A percentile compares a stretch with the other conserved stretches of the same genome.
Evolutionary conservation across 2,888 invertebrate genomes (phyloP).

Genomic region (Spatulosminthurus flaviceps): DNA sequence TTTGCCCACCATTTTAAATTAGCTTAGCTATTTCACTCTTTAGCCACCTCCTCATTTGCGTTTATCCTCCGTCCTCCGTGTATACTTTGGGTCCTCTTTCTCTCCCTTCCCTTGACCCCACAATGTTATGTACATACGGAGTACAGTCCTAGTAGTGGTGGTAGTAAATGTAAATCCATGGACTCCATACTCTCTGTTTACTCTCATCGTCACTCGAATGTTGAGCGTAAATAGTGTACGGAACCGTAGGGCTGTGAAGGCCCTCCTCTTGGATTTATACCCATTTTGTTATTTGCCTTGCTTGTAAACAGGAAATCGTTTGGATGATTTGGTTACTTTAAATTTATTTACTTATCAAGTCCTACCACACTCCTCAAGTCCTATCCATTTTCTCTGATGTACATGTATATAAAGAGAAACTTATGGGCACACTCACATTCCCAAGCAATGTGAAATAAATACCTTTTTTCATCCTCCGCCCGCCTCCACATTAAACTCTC

Average conservation of each 20-base stretch:
- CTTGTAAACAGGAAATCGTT: slow-evolving; percentile 26
- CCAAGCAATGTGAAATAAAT: too few relatives aligned
- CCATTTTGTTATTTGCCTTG: slow-evolving; percentile 2
- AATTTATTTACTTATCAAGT: slow-evolving; percentile 13
- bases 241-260: neutral
- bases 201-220: neutral
- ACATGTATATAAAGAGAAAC: too few relatives aligned
- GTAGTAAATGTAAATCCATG: too few relatives aligned
- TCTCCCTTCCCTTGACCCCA: too few relatives aligned
- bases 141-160: too few relatives aligned
- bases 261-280: neutral
- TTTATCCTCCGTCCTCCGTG: neutral
- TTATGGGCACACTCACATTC: too few relatives aligned
- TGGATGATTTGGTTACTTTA: slow-evolving; percentile 23
- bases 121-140: neutral
- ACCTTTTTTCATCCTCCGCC: too few relatives aligned
- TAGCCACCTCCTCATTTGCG: slow-evolving; percentile 17
- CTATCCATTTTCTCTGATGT: neutral
- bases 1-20: slow-evolving; percentile 28
- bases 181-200: slow-evolving; percentile 5
- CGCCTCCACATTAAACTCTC: too few relatives aligned
- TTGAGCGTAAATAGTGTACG: neutral
- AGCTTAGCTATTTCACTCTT: slow-evolving; percentile 16
- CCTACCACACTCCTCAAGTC: neutral
- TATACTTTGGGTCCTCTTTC: slow-evolving; percentile 15